Conservation (phyloP, 2,113 vertebrate species). For the Elephantulus edwardii region DNA sequence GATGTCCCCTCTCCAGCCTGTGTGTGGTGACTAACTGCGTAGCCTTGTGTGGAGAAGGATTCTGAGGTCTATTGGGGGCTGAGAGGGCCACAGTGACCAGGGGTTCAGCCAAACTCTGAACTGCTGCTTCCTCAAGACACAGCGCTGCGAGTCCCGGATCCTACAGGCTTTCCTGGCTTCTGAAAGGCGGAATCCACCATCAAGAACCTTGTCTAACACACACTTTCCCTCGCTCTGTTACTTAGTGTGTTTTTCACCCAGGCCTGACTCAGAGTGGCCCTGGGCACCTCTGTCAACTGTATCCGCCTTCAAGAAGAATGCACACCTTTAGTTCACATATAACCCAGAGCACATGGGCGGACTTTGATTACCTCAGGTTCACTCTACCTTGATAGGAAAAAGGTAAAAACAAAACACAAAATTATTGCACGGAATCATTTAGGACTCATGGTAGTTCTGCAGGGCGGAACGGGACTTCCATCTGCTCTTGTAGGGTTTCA, state of each 20-base stretch:
- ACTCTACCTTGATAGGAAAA: no score
- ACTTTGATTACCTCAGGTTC: neutral
- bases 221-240: no score
- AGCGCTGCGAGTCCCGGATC: neutral
- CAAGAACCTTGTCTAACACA: neutral
- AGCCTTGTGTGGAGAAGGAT: neutral
- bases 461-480: no score
- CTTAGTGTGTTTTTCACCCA: accelerated
- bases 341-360: no score
- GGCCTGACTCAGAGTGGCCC: no score
- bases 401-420: no score
- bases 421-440: no score
- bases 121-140: neutral
- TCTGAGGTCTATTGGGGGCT: neutral
- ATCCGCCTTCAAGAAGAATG: neutral
- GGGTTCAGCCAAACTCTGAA: neutral
- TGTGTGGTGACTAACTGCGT: accelerated
- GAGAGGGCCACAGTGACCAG: neutral
- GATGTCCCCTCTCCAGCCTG: neutral
- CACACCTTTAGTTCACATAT: neutral
- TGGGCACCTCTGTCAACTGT: neutral
- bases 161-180: neutral
- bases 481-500: no score
- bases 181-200: neutral
- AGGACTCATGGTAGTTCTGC: no score